A percentile compares a stretch with the other conserved stretches of the same genome.
These are phyloP conservation scores for Emydoidea blandingii DNA, from an alignment of 2,797 vertebrate species.

Conservation along the genomic window DNA sequence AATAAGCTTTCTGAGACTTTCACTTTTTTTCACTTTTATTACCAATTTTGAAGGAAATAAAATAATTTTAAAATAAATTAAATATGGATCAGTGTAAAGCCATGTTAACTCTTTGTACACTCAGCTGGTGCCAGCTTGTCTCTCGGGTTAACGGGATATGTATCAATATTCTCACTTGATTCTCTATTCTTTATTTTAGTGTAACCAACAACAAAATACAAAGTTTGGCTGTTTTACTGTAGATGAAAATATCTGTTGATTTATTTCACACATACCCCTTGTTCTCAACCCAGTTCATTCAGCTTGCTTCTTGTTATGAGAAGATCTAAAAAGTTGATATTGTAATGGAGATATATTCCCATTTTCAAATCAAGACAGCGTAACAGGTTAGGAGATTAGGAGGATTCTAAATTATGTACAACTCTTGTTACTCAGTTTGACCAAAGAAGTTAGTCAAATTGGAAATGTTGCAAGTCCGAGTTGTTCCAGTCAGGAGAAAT, in stretches of 20 bases:
- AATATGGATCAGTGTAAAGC: not conserved
- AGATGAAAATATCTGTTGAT: not conserved
- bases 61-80: not conserved
- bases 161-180: not conserved
- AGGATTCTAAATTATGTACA: not conserved
- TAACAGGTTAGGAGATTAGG: not conserved
- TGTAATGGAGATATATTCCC: not conserved
- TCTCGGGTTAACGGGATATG: not conserved
- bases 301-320: not conserved
- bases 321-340: not conserved
- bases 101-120: not conserved
- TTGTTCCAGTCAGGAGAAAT: not conserved
- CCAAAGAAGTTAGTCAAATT: not conserved
- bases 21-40: not conserved
- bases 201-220: not conserved
- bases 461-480: not conserved
- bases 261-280: not conserved
- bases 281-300: not conserved
- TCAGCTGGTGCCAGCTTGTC: rapidly evolving
- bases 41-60: not conserved
- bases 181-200: not conserved
- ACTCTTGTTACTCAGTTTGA: not conserved
- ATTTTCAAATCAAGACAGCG: not conserved
- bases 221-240: not conserved
- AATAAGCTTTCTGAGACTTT: not conserved